Conservation (phyloP, 2,888 invertebrate genomes). For the Orthosia incerta region DNA sequence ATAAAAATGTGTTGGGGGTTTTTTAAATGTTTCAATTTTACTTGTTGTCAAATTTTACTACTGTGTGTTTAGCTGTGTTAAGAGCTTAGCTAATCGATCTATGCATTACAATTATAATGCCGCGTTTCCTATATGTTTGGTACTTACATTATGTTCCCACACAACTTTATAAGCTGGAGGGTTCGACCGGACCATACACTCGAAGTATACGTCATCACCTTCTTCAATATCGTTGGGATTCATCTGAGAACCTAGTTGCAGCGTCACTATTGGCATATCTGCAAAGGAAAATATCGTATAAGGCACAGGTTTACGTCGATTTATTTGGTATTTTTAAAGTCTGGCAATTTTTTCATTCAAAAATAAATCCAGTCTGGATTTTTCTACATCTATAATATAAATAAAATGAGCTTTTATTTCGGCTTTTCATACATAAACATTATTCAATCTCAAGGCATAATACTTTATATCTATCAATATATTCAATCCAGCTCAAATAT, state of each 20-base stretch:
- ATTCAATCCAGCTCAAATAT: too few species aligned
- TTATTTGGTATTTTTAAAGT: background rate
- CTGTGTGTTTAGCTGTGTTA: background rate
- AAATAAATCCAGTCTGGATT: background rate
- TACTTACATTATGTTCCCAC: slow-evolving; percentile 90
- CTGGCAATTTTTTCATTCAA: background rate
- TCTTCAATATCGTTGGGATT: slow-evolving; percentile 89
- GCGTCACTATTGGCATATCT: slow-evolving; percentile 86
- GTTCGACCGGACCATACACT: slow-evolving; percentile 86
- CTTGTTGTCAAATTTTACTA: too few species aligned
- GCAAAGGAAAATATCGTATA: slow-evolving; percentile 48
- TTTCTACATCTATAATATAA: too few species aligned
- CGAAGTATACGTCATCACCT: slow-evolving; percentile 89
- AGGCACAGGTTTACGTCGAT: background rate
- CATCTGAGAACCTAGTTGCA: slow-evolving; percentile 85
- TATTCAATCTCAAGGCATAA: background rate
- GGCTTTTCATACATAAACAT: background rate
- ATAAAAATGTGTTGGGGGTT: too few species aligned
- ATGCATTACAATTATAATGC: too few species aligned
- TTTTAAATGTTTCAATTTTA: too few species aligned
- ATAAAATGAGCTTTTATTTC: too few species aligned
- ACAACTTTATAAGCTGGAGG: slow-evolving; percentile 90
- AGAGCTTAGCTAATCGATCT: too few species aligned
- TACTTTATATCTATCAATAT: background rate
- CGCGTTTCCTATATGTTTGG: background rate